Base-by-base conservation (phyloP, 2,888 invertebrate genomes). In the Lutraria lutraria region DNA sequence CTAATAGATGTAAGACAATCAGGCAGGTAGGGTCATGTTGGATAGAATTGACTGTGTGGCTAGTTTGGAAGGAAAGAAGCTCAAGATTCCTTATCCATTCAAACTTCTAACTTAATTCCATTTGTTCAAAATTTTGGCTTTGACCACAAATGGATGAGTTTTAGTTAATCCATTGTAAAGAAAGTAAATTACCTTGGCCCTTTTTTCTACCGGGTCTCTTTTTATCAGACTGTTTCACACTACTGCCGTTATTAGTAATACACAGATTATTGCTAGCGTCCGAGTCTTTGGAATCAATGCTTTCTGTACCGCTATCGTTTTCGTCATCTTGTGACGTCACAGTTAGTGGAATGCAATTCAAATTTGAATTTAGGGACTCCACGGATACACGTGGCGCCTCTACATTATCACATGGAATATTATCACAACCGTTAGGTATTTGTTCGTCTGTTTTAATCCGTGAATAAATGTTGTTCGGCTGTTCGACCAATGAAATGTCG, bases 151-250 rank as follows among this genome's bases (percentile, higher is more conserved):
- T n/a, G n/a, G n/a, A n/a, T n/a, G n/a, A n/a, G n/a, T n/a, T n/a
- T n/a, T n/a, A n/a, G 8, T 81, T 53, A 31, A n/a, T 25, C 13
- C 1, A 19, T 43, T 34, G 43, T 19, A 29, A 81, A 12, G n/a
- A 53, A 60, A 83, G 0, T 16, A 16, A 52, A 34, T 90, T 89
- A 95, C 95, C 94, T 93, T 95, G 95, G 19, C 95, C 95, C 91
- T 95, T 95, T 84, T 95, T 95, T 60, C 95, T 90, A 0, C 95
- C 95, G 0, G 95, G 95, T 84, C 94, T 92, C 83, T 94, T 93
- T 83, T 92, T 92, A 76, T 91, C 89, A 13, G 85, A 31, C 25
- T 85, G 25, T 34, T 76, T 85, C 19, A 16, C 53, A 31, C n/a
- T 29, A 52, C 12, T 88, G 29, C 83, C 83, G 15, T 83, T 80